Conservation (phyloP, 2,888 invertebrate species). For the Pristionchus entomophagus region DNA sequence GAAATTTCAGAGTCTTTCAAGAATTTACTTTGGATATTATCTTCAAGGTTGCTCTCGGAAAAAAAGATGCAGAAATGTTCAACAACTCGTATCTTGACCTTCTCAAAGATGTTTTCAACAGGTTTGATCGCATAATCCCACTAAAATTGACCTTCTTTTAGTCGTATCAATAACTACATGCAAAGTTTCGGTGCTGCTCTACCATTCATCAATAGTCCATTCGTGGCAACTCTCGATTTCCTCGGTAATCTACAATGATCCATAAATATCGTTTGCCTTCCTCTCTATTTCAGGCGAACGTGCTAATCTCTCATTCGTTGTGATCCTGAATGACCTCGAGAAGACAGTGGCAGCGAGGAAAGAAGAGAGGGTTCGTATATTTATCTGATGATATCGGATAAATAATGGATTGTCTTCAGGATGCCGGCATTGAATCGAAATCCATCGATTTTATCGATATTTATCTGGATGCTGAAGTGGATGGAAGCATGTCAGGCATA, state of each 20-base stretch:
- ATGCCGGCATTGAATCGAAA: background rate
- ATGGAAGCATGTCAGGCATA: background rate
- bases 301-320: background rate
- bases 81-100: conserved; percentile 51
- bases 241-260: background rate
- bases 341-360: background rate
- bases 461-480: conserved; percentile 37
- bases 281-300: background rate
- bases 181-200: background rate
- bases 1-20: conserved; percentile 54
- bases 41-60: conserved; percentile 62
- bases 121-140: background rate
- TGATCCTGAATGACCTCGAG: conserved; percentile 2
- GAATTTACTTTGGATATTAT: conserved; percentile 64
- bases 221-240: background rate
- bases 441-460: conserved; percentile 11
- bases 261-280: too few species aligned
- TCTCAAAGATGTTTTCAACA: conserved; percentile 13
- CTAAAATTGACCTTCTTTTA: background rate
- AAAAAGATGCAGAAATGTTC: conserved; percentile 54
- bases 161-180: conserved; percentile 18
- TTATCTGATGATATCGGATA: background rate
- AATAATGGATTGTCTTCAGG: background rate
- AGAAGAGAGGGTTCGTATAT: conserved; percentile 1
- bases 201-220: background rate